Evolutionary conservation across 2,113 vertebrate species (phyloP).

Genomic region (Sphaerodactylus townsendi): DNA sequence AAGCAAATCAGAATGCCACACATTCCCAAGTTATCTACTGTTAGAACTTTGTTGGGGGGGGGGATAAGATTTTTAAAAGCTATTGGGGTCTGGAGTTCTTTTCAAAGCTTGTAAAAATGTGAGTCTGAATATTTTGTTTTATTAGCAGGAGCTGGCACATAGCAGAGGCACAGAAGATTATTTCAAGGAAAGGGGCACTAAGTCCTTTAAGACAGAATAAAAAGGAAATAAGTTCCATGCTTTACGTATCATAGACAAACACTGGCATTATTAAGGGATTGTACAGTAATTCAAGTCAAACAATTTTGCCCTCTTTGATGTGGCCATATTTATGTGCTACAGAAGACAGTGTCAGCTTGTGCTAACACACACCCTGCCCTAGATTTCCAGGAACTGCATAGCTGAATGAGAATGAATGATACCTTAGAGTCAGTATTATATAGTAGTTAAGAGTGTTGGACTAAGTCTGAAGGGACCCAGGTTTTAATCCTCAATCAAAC

Average conservation of each 20-base stretch:
- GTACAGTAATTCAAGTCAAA: slow-evolving; percentile 34
- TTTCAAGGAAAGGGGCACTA: slow-evolving; percentile 48
- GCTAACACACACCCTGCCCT: background rate
- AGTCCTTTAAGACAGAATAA: slow-evolving; percentile 44
- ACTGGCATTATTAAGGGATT: slow-evolving; percentile 1
- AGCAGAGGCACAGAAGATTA: slow-evolving; percentile 57
- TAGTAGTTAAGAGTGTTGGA: too few relatives aligned
- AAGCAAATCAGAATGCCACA: slow-evolving; percentile 48
- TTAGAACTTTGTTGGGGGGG: slow-evolving; percentile 24
- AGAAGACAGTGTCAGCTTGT: slow-evolving; percentile 30
- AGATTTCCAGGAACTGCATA: background rate
- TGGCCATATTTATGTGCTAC: slow-evolving; percentile 45
- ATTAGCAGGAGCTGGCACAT: slow-evolving; percentile 50
- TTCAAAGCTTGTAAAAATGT: slow-evolving; percentile 62
- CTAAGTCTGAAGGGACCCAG: too few relatives aligned
- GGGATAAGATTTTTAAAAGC: slow-evolving; percentile 45
- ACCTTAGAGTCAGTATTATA: background rate
- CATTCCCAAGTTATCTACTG: slow-evolving; percentile 60
- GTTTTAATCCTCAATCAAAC: too few relatives aligned
- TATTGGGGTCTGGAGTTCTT: slow-evolving; percentile 54
- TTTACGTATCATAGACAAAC: slow-evolving; percentile 41
- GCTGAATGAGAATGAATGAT: background rate
- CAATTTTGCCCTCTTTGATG: slow-evolving; percentile 64
- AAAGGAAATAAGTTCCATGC: slow-evolving; percentile 54
- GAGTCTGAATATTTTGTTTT: slow-evolving; percentile 71